These are phyloP conservation scores for Lepilemur septentrionalis DNA, from an alignment of 2,797 vertebrate species.

Conservation along the genomic window DNA sequence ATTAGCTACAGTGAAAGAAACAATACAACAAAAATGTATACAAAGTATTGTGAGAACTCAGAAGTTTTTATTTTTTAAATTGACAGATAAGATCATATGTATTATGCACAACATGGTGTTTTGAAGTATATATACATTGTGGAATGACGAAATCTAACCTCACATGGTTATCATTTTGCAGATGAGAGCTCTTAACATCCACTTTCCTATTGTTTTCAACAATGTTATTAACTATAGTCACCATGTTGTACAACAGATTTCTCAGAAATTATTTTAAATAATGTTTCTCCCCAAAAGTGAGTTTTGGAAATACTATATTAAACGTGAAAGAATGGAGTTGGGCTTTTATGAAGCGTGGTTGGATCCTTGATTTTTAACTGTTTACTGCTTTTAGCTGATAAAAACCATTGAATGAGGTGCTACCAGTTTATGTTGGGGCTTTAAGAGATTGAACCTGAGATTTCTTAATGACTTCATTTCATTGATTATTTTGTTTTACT, in stretches of 20 bases:
- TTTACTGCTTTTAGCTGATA: constrained; percentile 29
- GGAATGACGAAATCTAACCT: neutral
- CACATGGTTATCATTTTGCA: neutral
- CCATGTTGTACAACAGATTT: neutral
- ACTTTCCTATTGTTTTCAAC: neutral
- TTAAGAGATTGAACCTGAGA: neutral
- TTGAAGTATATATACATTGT: neutral
- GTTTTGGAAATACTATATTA: constrained; percentile 39
- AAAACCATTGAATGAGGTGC: constrained; percentile 21
- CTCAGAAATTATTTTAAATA: neutral
- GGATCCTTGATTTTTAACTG: constrained; percentile 33
- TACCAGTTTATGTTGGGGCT: constrained; percentile 19
- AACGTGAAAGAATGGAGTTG: neutral
- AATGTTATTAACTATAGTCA: neutral
- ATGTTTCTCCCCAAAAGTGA: neutral
- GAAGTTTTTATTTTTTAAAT: neutral
- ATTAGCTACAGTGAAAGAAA: neutral
- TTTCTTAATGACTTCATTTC: constrained; percentile 36
- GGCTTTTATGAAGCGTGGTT: constrained; percentile 8
- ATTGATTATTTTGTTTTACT: constrained; percentile 35
- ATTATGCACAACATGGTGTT: neutral
- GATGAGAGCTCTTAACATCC: neutral
- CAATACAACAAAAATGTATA: neutral
- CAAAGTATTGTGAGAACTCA: neutral
- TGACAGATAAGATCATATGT: neutral